A percentile compares a stretch with the other conserved stretches of the same genome.
Evolutionary conservation across 2,888 invertebrate genomes (phyloP).

Genomic region (Coecobrya sp.): DNA sequence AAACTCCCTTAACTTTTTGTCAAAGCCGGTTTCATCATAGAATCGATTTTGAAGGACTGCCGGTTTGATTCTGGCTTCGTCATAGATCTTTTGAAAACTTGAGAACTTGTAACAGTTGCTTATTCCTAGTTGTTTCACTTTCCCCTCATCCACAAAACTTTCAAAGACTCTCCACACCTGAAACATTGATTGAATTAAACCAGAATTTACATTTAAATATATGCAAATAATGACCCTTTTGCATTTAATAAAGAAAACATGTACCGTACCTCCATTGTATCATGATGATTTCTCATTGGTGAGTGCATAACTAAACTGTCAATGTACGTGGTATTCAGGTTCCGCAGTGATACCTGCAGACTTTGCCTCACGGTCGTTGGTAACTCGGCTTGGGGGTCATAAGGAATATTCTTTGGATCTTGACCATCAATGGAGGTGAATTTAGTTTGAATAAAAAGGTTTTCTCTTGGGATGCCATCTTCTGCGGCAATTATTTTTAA

Average conservation of each 20-base stretch:
- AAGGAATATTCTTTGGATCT: constrained; percentile 84
- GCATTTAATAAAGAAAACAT: too few relatives aligned
- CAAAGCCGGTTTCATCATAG: constrained; percentile 74
- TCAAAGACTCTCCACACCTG: constrained; percentile 85
- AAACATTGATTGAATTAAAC: constrained; percentile 28
- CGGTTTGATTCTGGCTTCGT: constrained; percentile 81
- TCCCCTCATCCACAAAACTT: constrained; percentile 81
- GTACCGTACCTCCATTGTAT: constrained; percentile 82
- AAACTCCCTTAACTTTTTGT: constrained; percentile 78
- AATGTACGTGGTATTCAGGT: constrained; percentile 84
- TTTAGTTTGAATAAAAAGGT: constrained; percentile 84
- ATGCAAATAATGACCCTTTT: too few relatives aligned
- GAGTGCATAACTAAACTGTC: constrained; percentile 85
- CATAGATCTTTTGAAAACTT: constrained; percentile 72
- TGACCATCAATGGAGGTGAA: constrained; percentile 85
- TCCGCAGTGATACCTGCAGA: constrained; percentile 81
- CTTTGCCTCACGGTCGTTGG: constrained; percentile 83
- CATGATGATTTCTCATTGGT: constrained; percentile 83
- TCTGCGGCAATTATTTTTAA: constrained; percentile 63
- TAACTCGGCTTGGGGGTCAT: constrained; percentile 82
- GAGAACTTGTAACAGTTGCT: constrained; percentile 80
- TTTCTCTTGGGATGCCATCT: constrained; percentile 66
- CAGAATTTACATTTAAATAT: neutral
- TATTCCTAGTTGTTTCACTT: constrained; percentile 78
- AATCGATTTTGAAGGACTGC: constrained; percentile 82